Conservation (phyloP, 2,888 invertebrate genomes). For the Rhimphoctona megacephalus region DNA sequence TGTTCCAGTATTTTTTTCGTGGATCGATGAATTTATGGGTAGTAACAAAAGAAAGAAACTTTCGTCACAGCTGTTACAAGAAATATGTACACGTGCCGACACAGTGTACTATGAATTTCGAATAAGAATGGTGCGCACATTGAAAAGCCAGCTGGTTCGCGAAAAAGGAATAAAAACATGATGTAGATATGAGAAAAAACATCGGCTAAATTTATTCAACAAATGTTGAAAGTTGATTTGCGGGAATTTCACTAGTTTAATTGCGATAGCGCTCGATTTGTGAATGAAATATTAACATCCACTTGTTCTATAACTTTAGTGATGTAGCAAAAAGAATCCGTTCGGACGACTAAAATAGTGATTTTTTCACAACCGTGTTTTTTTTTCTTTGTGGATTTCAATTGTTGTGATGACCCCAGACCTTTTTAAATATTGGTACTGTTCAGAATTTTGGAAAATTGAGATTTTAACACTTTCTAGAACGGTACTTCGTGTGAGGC, state of each 20-base stretch:
- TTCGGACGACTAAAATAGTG: background rate
- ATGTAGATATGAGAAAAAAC: background rate
- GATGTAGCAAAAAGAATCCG: background rate
- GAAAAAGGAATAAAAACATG: background rate
- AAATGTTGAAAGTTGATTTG: background rate
- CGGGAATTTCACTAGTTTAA: background rate
- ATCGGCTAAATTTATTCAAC: background rate
- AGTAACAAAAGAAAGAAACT: background rate
- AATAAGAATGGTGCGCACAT: background rate
- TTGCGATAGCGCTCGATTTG: background rate
- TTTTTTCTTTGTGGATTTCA: background rate
- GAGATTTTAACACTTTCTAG: background rate
- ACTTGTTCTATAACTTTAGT: background rate
- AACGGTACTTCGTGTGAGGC: background rate
- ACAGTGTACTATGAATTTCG: background rate
- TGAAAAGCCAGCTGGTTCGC: background rate
- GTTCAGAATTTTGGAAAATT: background rate
- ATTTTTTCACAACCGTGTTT: background rate
- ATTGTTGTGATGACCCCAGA: background rate
- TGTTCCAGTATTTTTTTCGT: background rate
- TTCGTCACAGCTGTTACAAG: background rate
- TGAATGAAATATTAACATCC: background rate
- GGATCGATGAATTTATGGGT: background rate
- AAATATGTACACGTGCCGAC: background rate
- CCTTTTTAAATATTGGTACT: background rate